phyloP scores from a whole-genome alignment of 2,888 invertebrate genomes.

The Rhyacophila evoluta region DNA sequence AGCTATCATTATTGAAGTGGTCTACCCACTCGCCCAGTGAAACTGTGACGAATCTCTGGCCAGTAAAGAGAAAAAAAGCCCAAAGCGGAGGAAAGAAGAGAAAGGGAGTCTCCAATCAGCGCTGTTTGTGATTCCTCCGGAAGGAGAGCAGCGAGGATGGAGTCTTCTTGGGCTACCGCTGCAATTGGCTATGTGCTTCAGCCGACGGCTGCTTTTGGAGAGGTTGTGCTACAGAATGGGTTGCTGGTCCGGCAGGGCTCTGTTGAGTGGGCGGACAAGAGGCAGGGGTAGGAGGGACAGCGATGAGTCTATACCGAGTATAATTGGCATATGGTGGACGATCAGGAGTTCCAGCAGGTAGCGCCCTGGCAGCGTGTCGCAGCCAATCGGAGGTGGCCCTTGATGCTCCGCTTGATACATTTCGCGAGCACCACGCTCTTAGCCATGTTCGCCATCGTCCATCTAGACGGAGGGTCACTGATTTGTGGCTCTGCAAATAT shows the following conservation, averaged over 20 bases:
- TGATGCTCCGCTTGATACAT: conserved; percentile 47
- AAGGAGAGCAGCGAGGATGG: conserved; percentile 8
- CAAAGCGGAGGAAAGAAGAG: background rate
- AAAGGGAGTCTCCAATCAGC: background rate
- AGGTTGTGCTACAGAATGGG: background rate
- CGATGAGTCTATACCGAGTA: conserved; percentile 42
- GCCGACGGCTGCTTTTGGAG: conserved; percentile 26
- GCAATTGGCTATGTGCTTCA: background rate
- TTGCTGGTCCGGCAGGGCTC: background rate
- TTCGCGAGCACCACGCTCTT: conserved; percentile 59
- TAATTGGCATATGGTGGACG: conserved; percentile 50
- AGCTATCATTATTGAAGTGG: background rate
- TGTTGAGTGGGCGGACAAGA: background rate
- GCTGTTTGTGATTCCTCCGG: conserved; percentile 17
- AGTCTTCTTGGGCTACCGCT: conserved; percentile 29
- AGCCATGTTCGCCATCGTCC: conserved; percentile 61
- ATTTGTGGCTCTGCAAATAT: conserved; percentile 56
- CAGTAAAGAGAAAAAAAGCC: background rate
- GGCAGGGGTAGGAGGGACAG: background rate
- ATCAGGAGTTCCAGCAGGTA: conserved; percentile 36
- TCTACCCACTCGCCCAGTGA: background rate
- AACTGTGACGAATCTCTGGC: background rate
- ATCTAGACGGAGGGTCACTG: conserved; percentile 62
- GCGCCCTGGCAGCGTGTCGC: conserved; percentile 39
- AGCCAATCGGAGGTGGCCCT: conserved; percentile 48